A percentile compares a stretch with the other conserved stretches of the same genome.
phyloP scores from a whole-genome alignment of 64 coral and sea anemone species.

The Dendronephthya gigantea region DNA sequence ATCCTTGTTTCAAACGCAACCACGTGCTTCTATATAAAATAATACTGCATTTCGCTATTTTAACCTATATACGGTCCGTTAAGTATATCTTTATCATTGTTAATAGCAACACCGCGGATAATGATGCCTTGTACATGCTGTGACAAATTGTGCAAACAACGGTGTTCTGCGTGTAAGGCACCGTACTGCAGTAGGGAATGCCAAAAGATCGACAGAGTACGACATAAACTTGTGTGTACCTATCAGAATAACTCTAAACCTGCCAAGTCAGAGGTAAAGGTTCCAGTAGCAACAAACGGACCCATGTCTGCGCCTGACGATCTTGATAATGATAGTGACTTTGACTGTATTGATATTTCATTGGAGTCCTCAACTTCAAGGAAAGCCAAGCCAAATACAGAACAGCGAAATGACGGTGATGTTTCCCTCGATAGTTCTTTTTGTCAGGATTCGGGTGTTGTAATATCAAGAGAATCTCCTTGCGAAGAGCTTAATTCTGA shows the following conservation, averaged over 20 bases:
- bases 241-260: not conserved
- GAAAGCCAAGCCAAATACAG: not conserved
- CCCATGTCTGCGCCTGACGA: not conserved
- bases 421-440: too few relatives aligned
- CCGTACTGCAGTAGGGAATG: constrained; percentile 80
- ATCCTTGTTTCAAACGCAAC: too few relatives aligned
- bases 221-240: constrained; percentile 55
- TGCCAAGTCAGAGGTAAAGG: not conserved
- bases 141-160: constrained; percentile 36
- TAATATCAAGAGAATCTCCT: too few relatives aligned
- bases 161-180: constrained; percentile 71
- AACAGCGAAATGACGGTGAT: not conserved
- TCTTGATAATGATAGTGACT: not conserved
- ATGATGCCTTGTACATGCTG: constrained; percentile 50
- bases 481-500: too few relatives aligned
- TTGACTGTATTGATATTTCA: not conserved
- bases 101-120: not conserved
- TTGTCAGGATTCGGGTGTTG: too few relatives aligned
- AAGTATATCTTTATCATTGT: too few relatives aligned
- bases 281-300: not conserved
- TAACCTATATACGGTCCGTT: too few relatives aligned
- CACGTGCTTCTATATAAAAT: too few relatives aligned
- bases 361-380: not conserved
- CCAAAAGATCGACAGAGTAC: constrained; percentile 58
- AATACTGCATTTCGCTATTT: too few relatives aligned